Conservation (phyloP, 2,113 vertebrate genomes). For the Eurystomus gularis region DNA sequence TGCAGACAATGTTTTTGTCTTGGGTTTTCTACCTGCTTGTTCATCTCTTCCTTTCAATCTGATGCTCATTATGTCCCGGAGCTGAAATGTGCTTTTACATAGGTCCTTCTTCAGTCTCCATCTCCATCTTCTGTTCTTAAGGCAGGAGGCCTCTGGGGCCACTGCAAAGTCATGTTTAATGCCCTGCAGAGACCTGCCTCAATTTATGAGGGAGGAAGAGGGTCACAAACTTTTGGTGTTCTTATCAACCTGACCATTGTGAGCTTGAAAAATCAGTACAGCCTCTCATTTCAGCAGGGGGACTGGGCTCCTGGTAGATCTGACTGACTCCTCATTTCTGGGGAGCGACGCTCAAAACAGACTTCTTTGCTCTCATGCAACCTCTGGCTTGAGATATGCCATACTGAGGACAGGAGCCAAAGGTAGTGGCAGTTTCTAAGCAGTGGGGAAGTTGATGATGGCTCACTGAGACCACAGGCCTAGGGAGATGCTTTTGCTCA, state of each 20-base stretch:
- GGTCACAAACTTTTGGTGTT: neutral
- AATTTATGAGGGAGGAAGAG: neutral
- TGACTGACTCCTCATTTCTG: neutral
- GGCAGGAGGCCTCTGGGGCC: neutral
- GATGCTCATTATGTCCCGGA: neutral
- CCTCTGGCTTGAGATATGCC: neutral
- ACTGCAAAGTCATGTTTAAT: neutral
- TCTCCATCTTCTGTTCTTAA: neutral
- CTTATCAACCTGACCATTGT: neutral
- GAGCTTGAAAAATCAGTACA: neutral
- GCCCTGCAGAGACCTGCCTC: neutral
- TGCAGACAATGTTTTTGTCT: neutral
- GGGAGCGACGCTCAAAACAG: neutral
- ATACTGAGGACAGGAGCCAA: neutral
- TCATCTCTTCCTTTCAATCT: neutral
- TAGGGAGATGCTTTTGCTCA: neutral
- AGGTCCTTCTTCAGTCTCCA: neutral
- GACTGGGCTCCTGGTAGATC: neutral
- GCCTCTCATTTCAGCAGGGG: neutral
- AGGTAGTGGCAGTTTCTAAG: neutral
- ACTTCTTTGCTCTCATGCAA: neutral
- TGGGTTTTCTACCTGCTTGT: neutral
- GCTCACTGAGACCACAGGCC: neutral
- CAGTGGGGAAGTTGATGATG: neutral
- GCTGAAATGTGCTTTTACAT: neutral